Conservation (phyloP, 1,140 invertebrate species). For the Brachionus asplanchnoidis region DNA sequence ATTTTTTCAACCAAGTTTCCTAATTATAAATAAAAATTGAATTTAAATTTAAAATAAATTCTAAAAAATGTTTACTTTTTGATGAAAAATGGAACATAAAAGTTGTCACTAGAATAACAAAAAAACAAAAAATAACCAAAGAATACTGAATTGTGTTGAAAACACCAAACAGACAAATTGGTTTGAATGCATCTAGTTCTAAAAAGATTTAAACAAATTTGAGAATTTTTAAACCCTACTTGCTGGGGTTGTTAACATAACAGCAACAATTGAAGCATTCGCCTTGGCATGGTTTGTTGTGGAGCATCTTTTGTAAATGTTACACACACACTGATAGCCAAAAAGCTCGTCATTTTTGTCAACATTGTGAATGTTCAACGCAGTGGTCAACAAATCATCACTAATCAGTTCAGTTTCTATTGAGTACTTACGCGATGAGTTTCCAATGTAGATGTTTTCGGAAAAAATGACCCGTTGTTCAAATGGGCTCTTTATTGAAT, state of each 20-base stretch:
- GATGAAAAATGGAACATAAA: slow-evolving; percentile 4
- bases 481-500: neutral
- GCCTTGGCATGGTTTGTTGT: slow-evolving; percentile 37
- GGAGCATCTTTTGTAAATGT: slow-evolving; percentile 34
- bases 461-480: slow-evolving; percentile 29
- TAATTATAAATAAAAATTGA: neutral
- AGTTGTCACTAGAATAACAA: neutral
- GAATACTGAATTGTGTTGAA: slow-evolving; percentile 16
- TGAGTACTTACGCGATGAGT: slow-evolving; percentile 35
- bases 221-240: neutral
- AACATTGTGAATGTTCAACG: slow-evolving; percentile 19
- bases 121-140: neutral
- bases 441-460: slow-evolving; percentile 18
- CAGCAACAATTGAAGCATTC: slow-evolving; percentile 16
- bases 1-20: slow-evolving; percentile 4
- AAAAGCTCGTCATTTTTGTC: neutral
- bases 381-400: neutral
- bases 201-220: neutral
- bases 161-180: neutral
- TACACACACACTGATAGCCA: slow-evolving; percentile 37
- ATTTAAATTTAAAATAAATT: neutral
- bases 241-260: neutral
- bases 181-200: neutral
- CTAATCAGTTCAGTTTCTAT: neutral
- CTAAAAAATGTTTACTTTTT: neutral